Conservation (phyloP, 1,140 invertebrate species). For the Dreissena rostriformis region DNA sequence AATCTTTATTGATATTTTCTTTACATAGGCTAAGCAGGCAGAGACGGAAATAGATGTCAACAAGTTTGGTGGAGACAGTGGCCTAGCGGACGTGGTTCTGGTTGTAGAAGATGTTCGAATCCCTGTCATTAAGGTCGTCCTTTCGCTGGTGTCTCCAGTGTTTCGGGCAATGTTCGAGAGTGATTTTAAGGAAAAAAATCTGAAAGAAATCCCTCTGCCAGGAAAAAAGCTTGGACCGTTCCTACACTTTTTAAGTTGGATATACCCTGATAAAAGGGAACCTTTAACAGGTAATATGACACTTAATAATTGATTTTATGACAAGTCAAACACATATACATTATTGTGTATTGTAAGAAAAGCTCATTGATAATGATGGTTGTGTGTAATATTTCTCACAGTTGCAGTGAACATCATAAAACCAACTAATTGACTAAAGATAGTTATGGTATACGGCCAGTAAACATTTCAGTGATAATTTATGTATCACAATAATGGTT, state of each 20-base stretch:
- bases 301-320: too few species aligned
- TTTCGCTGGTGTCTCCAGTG: slow-evolving; percentile 27
- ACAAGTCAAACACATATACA: too few species aligned
- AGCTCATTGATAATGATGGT: too few species aligned
- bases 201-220: background rate
- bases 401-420: too few species aligned
- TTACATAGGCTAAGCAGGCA: too few species aligned
- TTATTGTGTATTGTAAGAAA: too few species aligned
- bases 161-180: slow-evolving; percentile 20
- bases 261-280: slow-evolving; percentile 5
- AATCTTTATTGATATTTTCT: too few species aligned
- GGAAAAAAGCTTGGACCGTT: slow-evolving; percentile 18
- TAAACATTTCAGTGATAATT: too few species aligned
- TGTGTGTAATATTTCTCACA: too few species aligned
- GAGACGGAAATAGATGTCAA: background rate
- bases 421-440: too few species aligned
- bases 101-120: background rate
- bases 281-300: background rate
- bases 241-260: slow-evolving; percentile 29
- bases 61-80: background rate
- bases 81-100: background rate
- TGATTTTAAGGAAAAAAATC: slow-evolving; percentile 43
- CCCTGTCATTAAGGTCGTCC: background rate
- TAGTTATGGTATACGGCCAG: too few species aligned
- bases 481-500: too few species aligned